These are phyloP conservation scores for Harpagus bidentatus DNA, from an alignment of 2,113 vertebrate species.

Conservation along the genomic window DNA sequence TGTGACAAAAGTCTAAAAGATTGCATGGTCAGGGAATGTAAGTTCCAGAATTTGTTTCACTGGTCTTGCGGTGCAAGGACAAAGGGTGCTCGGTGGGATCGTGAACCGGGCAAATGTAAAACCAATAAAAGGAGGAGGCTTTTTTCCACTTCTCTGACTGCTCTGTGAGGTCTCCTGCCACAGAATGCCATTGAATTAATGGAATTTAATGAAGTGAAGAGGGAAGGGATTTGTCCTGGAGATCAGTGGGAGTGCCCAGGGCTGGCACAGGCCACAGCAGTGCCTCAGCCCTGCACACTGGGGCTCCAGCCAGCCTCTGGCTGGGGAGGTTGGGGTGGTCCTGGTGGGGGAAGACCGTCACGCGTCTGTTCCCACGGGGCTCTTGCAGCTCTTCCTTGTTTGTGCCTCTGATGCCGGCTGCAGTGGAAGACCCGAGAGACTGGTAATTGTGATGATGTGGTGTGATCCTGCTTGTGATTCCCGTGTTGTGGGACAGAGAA, in stretches of 20 bases:
- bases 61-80: not conserved
- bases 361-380: accelerated
- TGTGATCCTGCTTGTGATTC: not conserved
- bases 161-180: not conserved
- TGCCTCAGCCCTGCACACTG: accelerated
- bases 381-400: not conserved
- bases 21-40: not conserved
- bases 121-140: not conserved
- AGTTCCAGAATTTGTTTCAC: not conserved
- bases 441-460: accelerated
- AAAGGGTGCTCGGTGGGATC: not conserved
- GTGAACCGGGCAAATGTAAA: not conserved
- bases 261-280: accelerated
- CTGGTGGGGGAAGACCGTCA: accelerated
- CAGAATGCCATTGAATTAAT: not conserved
- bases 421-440: not conserved
- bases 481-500: accelerated
- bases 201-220: not conserved
- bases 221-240: not conserved
- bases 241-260: accelerated
- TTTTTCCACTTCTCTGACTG: not conserved
- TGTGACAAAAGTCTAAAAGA: not conserved
- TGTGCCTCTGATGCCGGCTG: not conserved
- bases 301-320: not conserved
- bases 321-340: accelerated